A percentile compares a stretch with the other conserved stretches of the same genome.
Conservation (phyloP, 2,888 invertebrate species). For the Galerucella pusilla region DNA sequence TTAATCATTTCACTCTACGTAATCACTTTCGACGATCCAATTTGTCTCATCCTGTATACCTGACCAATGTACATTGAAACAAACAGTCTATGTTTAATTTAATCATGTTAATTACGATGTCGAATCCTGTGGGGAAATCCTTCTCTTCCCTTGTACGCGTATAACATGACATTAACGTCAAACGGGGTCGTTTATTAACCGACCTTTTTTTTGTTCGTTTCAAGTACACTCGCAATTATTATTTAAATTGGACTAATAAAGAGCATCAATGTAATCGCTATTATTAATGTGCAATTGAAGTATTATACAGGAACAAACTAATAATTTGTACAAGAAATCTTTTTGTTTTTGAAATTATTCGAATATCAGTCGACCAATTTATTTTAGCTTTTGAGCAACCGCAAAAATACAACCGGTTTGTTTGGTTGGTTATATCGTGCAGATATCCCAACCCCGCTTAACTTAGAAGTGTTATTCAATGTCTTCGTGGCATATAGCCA, state of each 20-base stretch:
- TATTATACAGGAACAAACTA: not conserved
- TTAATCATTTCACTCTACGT: no score
- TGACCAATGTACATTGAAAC: conserved; percentile 7
- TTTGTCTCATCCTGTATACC: not conserved
- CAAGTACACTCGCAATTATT: conserved; percentile 10
- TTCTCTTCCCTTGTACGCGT: conserved; percentile 11
- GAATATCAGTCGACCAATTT: no score
- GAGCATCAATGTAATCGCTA: conserved; percentile 9
- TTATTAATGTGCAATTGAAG: not conserved
- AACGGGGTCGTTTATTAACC: conserved; percentile 12
- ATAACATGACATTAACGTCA: conserved; percentile 17
- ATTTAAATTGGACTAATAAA: conserved; percentile 12
- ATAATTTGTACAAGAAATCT: no score
- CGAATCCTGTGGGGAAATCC: conserved; percentile 12
- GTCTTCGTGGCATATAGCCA: no score
- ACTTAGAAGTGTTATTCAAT: no score
- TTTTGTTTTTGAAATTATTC: no score
- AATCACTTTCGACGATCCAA: not conserved
- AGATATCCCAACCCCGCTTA: no score
- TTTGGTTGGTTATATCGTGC: no score
- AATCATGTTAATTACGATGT: conserved; percentile 18
- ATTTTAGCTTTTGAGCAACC: no score
- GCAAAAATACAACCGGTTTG: no score
- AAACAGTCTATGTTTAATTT: conserved; percentile 22
- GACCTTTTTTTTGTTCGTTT: conserved; percentile 4